Conservation (phyloP, 1,140 invertebrate genomes). For the Heliconius melpomene region DNA sequence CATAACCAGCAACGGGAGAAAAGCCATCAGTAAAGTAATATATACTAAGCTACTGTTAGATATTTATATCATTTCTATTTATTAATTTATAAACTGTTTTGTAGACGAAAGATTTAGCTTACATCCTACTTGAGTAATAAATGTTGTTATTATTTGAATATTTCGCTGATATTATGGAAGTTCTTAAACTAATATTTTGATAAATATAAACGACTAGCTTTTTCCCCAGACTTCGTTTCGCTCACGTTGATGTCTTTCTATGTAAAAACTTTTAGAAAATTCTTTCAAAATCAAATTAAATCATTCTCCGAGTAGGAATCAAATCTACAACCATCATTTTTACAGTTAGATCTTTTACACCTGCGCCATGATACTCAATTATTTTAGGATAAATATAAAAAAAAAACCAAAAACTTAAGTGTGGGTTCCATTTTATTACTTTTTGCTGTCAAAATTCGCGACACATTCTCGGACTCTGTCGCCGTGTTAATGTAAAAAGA, state of each 20-base stretch:
- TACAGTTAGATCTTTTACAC: background rate
- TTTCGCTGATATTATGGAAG: background rate
- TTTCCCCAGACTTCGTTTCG: too few relatives aligned
- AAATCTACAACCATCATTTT: background rate
- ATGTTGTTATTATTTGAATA: conserved; percentile 13
- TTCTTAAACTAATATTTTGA: conserved; percentile 6
- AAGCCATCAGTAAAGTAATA: too few relatives aligned
- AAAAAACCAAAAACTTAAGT: background rate
- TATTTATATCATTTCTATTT: background rate
- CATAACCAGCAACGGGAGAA: too few relatives aligned
- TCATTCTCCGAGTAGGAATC: background rate
- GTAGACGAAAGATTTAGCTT: conserved; percentile 5
- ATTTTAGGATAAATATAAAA: background rate
- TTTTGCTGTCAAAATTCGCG: conserved; percentile 12
- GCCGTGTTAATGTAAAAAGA: conserved; percentile 40
- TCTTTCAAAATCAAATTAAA: background rate
- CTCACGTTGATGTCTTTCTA: too few relatives aligned
- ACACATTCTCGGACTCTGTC: conserved; percentile 30
- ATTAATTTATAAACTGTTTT: background rate
- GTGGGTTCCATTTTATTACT: background rate
- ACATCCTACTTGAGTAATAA: conserved; percentile 13
- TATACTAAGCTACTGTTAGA: background rate
- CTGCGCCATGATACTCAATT: background rate
- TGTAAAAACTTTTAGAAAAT: too few relatives aligned
- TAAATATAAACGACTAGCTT: background rate